phyloP scores from a whole-genome alignment of 2,888 invertebrate species.

The Eretmocerus hayati region DNA sequence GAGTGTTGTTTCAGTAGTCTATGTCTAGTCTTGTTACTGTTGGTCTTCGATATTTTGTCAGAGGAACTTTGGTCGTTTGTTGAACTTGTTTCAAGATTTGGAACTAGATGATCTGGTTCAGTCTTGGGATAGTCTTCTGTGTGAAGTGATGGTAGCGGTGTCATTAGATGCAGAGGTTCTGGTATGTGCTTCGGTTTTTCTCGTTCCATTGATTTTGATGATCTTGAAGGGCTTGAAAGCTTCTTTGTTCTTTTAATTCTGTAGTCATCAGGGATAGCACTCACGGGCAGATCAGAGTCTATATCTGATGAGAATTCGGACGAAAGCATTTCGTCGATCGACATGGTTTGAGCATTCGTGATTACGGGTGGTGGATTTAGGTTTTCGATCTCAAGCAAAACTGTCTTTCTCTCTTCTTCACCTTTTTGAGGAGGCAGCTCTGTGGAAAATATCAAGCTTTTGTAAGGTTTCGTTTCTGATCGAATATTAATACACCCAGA shows the following conservation, averaged over 20 bases:
- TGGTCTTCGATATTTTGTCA: slow-evolving; percentile 5
- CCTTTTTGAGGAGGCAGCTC: no score
- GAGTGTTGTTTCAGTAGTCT: slow-evolving; percentile 19
- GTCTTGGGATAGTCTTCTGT: slow-evolving; percentile 1
- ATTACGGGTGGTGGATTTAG: no score
- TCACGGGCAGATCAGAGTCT: slow-evolving; percentile 15
- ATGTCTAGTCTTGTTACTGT: no score
- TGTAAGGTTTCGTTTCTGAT: no score
- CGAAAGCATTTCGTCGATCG: slow-evolving; percentile 8
- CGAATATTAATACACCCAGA: no score
- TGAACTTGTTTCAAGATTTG: not conserved
- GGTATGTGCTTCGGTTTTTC: slow-evolving; percentile 1
- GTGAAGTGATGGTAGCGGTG: not conserved
- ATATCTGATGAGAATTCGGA: slow-evolving; percentile 21
- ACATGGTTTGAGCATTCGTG: not conserved
- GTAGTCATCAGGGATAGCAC: slow-evolving; percentile 10
- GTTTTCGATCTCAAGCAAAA: no score
- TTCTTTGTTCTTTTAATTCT: slow-evolving; percentile 9
- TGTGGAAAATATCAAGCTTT: no score
- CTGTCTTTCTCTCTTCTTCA: no score
- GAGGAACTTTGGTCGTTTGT: not conserved
- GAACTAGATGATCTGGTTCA: not conserved
- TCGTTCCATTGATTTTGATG: not conserved
- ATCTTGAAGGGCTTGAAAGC: not conserved
- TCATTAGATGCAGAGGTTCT: slow-evolving; percentile 1